phyloP scores from a whole-genome alignment of 1,140 invertebrate genomes.

The Polyergus mexicanus region DNA sequence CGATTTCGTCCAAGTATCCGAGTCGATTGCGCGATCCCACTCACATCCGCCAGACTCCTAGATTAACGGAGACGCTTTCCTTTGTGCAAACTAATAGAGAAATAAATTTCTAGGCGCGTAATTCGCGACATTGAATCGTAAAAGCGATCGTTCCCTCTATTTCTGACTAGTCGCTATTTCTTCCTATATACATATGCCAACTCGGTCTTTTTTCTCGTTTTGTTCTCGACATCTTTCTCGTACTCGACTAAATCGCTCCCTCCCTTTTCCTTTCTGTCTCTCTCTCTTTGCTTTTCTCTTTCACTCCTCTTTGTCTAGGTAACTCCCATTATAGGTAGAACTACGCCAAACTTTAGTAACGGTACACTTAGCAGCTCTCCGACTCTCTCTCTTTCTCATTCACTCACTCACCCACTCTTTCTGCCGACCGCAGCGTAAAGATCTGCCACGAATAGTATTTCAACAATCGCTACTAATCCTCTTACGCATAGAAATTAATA shows the following conservation, averaged over 20 bases:
- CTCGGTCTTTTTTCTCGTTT: conserved; percentile 36
- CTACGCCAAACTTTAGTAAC: conserved; percentile 67
- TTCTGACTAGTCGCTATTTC: conserved; percentile 28
- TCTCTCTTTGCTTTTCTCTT: conserved; percentile 10
- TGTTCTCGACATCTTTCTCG: conserved; percentile 19
- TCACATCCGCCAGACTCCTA: background rate
- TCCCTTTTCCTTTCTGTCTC: conserved; percentile 15
- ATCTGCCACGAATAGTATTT: conserved; percentile 48
- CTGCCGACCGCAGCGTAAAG: conserved; percentile 33
- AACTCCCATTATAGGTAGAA: conserved; percentile 57
- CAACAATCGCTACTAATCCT: conserved; percentile 53
- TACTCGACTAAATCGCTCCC: conserved; percentile 15
- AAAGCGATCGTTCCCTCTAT: conserved; percentile 18
- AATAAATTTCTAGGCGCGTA: conserved; percentile 22
- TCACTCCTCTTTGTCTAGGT: conserved; percentile 3
- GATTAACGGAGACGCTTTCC: background rate
- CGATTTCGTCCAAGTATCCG: background rate
- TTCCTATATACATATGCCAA: conserved; percentile 10
- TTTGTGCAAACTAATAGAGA: background rate
- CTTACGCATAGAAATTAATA: conserved; percentile 10
- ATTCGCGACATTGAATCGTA: conserved; percentile 25
- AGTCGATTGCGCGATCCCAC: background rate
- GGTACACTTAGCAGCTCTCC: conserved; percentile 57
- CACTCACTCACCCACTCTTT: background rate
- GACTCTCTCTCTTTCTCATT: background rate